Evolutionary conservation across 2,113 vertebrate species (phyloP).

Genomic region (Colius striatus): DNA sequence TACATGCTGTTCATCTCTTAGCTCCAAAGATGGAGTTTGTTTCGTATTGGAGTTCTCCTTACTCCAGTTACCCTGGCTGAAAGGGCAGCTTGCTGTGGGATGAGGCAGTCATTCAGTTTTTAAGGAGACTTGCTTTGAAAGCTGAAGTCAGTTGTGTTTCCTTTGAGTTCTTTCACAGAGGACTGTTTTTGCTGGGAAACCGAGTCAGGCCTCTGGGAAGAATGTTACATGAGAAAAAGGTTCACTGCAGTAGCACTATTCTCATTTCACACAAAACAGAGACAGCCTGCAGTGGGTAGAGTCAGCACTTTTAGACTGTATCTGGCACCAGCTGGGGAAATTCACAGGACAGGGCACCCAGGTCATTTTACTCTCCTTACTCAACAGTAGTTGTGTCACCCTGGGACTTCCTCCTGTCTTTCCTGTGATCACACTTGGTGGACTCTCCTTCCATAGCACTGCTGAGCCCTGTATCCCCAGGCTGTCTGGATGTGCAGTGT

Average conservation of each 20-base stretch:
- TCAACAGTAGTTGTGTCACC: not conserved
- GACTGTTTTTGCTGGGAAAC: not conserved
- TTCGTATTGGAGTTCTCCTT: not conserved
- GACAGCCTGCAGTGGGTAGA: not conserved
- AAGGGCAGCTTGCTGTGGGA: not conserved
- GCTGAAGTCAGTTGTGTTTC: rapidly evolving
- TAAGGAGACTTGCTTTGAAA: not conserved
- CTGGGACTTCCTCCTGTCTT: not conserved
- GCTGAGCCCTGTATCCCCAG: not conserved
- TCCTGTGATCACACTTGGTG: not conserved
- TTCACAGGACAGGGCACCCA: not conserved
- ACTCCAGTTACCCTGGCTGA: not conserved
- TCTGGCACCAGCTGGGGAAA: not conserved
- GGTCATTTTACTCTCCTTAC: not conserved
- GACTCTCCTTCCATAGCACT: not conserved
- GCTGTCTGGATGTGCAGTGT: rapidly evolving
- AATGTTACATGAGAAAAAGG: not conserved
- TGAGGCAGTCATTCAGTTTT: not conserved
- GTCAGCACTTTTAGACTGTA: rapidly evolving
- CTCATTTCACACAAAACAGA: not conserved
- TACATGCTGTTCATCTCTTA: not conserved
- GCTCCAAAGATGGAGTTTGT: not conserved
- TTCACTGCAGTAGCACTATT: rapidly evolving
- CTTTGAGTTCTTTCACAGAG: not conserved
- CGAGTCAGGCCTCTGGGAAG: not conserved